Evolutionary conservation across 2,113 vertebrate species (phyloP).

Genomic region (Gymnogyps californianus): DNA sequence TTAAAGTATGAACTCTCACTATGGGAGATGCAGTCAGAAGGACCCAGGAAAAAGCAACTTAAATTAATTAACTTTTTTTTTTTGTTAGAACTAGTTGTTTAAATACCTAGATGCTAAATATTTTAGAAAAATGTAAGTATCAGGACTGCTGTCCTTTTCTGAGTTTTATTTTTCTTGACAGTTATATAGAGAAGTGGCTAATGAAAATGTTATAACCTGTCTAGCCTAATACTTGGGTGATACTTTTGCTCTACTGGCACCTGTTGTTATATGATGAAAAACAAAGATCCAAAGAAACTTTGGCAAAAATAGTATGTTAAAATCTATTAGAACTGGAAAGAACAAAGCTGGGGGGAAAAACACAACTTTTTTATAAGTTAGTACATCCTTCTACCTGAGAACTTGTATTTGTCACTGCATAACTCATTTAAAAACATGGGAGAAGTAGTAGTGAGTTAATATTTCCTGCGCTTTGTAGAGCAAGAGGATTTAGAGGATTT

Average conservation of each 20-base stretch:
- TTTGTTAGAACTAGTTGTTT: not conserved
- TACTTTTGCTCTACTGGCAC: not conserved
- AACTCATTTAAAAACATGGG: not conserved
- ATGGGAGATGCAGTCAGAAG: not conserved
- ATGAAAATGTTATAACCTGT: not conserved
- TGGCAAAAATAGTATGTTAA: not conserved
- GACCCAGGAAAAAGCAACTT: not conserved
- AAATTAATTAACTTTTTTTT: too few relatives aligned
- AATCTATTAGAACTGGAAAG: not conserved
- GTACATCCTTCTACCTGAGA: not conserved
- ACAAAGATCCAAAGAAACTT: not conserved
- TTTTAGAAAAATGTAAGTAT: not conserved
- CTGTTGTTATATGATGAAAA: not conserved
- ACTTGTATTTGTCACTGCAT: not conserved
- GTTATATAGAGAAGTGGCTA: not conserved
- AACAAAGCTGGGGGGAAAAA: not conserved
- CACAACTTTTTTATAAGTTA: not conserved
- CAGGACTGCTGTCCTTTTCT: not conserved
- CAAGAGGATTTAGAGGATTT: not conserved
- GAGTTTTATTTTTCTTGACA: not conserved
- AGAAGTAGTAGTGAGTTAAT: not conserved
- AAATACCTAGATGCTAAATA: not conserved
- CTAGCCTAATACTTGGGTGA: not conserved
- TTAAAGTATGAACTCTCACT: not conserved
- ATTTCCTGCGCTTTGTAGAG: conserved; percentile 31